Evolutionary conservation across 1,140 invertebrate genomes (phyloP), one percentile per base, ranked within the genome.

Genomic region (Drosophila funebris): DNA sequence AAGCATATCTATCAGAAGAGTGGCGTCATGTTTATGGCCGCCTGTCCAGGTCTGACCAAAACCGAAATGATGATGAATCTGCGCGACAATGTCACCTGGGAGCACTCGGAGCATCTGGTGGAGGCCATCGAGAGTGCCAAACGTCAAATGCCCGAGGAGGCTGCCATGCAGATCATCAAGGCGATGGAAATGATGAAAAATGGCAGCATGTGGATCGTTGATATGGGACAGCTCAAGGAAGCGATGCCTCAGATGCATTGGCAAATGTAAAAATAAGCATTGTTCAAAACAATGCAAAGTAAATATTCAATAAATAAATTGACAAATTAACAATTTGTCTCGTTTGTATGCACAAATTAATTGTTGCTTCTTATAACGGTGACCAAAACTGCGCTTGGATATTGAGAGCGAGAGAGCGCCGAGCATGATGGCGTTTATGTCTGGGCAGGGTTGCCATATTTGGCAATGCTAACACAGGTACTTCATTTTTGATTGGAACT

Each of bases 11-110:
- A 81, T 29, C 70, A 77, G 29, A 80, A 79, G 31, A 90, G 82
- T 1, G 90, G 90, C 4, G 77, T 91, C 1, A 79, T 80, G 52
- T 90, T 90, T 14, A 82, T 90, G 64, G 52, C 74, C 16, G 76
- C 88, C 64, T 90, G 85, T 53, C 90, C 90, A 0, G 90, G 90
- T 1, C 71, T 91, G 0, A 91, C 89, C 41, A 84, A 57, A 27
- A 74, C 72, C 3, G 90, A 91, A 44, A 63, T 81, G 68, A 91
- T 91, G 85, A 79, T 88, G 73, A 90, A 91, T 31, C 76, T 88
- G 16, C 77, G 89, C 11, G 85, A 90, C 13, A 90, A 90, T 22
- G 69, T 84, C 20, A 90, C 85, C 39, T 88, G 77, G 85, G 44
- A 76, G 7, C 77, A 90, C 9, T 73, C 78, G 46, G 73, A 84